Base-by-base conservation (phyloP, 2,113 vertebrate genomes). In the Seriola rivoliana region DNA sequence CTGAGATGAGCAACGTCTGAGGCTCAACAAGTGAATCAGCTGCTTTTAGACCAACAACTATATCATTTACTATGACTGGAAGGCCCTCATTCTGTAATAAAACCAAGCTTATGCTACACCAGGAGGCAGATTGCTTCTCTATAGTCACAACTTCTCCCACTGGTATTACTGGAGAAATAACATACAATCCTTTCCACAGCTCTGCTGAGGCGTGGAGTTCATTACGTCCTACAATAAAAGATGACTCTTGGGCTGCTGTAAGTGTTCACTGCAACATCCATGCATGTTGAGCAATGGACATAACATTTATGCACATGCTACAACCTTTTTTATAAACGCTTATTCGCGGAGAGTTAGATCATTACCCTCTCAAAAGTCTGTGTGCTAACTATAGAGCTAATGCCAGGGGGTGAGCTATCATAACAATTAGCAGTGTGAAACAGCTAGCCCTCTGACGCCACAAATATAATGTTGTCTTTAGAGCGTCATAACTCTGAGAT, bases 41-140 rank as follows among this genome's bases (percentile, higher is more conserved):
- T 29, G 44, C 29, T 64, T 62, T 36, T 66, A 71, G 36, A 67
- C 38, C 38, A 38, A 48, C 25, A 19, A 11, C 40, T 42, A 42
- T 38, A 55, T 66, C 19, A 13, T 25, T n/a, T 11, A 11, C 9
- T 12, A 48, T 55, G 23, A 63, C 34, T 66, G n/a, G 23, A 57
- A 59, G 34, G 36, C 1, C 2, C 0, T 59, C 10, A 70, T 16
- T 71, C 57, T 62, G 13, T 46, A 76, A 73, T 69, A 60, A 63
- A 79, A 29, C 25, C 55, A 54, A 65, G 17, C 34, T 52, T 29
- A 75, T 84, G 46, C 68, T 48, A 36, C 50, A 60, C 58, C 44
- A 73, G 50, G 12, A 69, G 71, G 29, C 57, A 65, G 13, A 82
- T 46, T 21, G 54, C 60, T 25, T 70, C 34, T 79, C 13, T 79